Percentiles rank a stretch among this genome's conserved stretches.
These are phyloP conservation scores for Heterodera filipjevi DNA, from an alignment of 2,888 invertebrate genomes.

Conservation along the genomic window DNA sequence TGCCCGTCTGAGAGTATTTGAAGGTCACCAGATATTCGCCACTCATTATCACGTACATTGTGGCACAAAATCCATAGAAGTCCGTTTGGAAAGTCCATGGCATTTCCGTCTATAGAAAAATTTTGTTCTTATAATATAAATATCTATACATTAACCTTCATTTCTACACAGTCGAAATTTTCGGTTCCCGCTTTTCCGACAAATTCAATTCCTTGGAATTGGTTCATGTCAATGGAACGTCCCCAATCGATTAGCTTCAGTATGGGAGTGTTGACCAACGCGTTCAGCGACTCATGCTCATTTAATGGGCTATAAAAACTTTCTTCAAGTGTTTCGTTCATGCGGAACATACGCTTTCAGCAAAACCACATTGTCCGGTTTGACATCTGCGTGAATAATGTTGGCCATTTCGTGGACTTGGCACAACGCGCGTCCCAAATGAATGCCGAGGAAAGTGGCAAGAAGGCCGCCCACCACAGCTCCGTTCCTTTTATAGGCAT, in stretches of 20 bases:
- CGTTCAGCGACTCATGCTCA: not conserved
- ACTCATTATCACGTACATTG: constrained; percentile 83
- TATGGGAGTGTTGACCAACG: constrained; percentile 42
- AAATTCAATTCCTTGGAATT: constrained; percentile 71
- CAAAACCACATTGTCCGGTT: constrained; percentile 80
- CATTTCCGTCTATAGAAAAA: constrained; percentile 71
- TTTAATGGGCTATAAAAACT: constrained; percentile 5
- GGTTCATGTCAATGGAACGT: constrained; percentile 86
- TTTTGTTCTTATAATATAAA: not conserved
- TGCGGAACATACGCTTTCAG: constrained; percentile 25
- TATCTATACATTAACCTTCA: too few relatives aligned
- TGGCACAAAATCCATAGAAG: constrained; percentile 84
- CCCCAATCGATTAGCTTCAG: constrained; percentile 90
- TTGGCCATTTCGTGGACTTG: constrained; percentile 79
- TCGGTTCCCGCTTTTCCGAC: constrained; percentile 71
- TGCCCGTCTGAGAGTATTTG: constrained; percentile 28
- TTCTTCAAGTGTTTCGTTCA: too few relatives aligned
- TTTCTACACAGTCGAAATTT: constrained; percentile 75
- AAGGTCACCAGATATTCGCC: constrained; percentile 84
- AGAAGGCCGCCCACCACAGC: constrained; percentile 71
- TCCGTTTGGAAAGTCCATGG: constrained; percentile 86
- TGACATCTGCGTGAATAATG: constrained; percentile 92
- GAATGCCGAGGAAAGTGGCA: constrained; percentile 79
- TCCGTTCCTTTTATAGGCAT: constrained; percentile 43
- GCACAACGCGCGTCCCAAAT: constrained; percentile 82